Percentiles rank a stretch among this genome's conserved stretches.
These are phyloP conservation scores for Chascanopsetta lugubris DNA, from an alignment of 2,113 vertebrate species.

Conservation along the genomic window DNA sequence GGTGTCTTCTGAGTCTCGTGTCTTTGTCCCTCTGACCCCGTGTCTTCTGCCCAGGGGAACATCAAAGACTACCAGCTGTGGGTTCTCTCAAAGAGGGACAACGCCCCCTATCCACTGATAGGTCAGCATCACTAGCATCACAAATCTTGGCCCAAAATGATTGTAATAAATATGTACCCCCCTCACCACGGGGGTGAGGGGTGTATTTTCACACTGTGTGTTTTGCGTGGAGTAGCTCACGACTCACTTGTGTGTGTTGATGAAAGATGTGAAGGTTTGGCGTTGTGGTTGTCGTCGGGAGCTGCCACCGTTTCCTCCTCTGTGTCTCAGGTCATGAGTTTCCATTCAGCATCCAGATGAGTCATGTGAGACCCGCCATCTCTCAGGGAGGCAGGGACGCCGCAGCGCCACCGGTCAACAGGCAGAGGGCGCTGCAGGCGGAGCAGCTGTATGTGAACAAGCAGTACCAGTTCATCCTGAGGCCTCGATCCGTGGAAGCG, in stretches of 20 bases:
- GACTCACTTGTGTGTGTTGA: background rate
- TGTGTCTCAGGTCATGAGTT: conserved; percentile 90
- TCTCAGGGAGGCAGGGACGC: conserved; percentile 27
- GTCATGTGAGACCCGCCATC: conserved; percentile 76
- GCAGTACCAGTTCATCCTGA: conserved; percentile 92
- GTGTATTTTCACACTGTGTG: background rate
- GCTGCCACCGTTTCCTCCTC: background rate
- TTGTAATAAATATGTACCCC: no score
- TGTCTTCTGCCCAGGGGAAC: conserved; percentile 81
- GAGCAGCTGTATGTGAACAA: conserved; percentile 76
- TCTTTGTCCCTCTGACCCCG: background rate
- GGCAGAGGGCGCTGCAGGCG: conserved; percentile 40
- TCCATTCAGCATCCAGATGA: conserved; percentile 96
- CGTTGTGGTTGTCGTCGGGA: background rate
- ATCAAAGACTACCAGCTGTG: conserved; percentile 94
- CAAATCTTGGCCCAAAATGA: no score
- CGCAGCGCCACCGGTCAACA: conserved; percentile 7
- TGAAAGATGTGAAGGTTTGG: background rate
- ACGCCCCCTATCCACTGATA: conserved; percentile 94
- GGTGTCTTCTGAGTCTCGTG: no score
- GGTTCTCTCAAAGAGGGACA: conserved; percentile 95
- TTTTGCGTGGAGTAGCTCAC: no score
- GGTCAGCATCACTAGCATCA: conserved; percentile 80
- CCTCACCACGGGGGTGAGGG: no score
- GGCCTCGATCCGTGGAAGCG: conserved; percentile 39